Conservation (phyloP, 2,113 vertebrate genomes). For the Apaloderma vittatum region DNA sequence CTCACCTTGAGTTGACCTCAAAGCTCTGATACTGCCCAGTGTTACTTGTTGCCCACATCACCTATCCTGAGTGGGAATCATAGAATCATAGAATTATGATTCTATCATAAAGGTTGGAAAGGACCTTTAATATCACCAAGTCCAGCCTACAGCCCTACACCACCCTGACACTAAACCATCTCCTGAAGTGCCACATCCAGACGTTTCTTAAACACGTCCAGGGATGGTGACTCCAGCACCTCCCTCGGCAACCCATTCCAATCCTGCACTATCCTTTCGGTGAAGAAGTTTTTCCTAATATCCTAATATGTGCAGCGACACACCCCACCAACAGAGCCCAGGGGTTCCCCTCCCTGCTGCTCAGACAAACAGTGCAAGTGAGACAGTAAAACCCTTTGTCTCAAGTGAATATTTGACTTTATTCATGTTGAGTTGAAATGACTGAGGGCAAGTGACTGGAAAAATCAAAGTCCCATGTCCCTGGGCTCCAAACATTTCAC, state of each 20-base stretch:
- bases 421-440: neutral
- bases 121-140: too few relatives aligned
- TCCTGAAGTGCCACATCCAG: too few relatives aligned
- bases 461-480: neutral
- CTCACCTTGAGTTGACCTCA: neutral
- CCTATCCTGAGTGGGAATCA: too few relatives aligned
- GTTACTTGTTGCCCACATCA: neutral
- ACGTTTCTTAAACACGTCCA: too few relatives aligned
- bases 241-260: too few relatives aligned
- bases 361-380: neutral
- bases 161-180: too few relatives aligned
- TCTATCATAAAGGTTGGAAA: too few relatives aligned
- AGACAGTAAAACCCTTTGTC: neutral
- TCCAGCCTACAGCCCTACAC: too few relatives aligned
- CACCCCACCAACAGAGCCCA: rapidly evolving
- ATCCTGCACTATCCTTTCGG: too few relatives aligned
- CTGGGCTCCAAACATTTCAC: neutral
- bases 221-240: too few relatives aligned
- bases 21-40: neutral
- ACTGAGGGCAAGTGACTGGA: neutral
- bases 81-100: too few relatives aligned
- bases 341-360: rapidly evolving
- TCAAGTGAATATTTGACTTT: neutral
- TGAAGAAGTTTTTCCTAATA: too few relatives aligned
- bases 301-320: neutral